Evolutionary conservation across 2,113 vertebrate genomes (phyloP).

Genomic region (Solea solea): DNA sequence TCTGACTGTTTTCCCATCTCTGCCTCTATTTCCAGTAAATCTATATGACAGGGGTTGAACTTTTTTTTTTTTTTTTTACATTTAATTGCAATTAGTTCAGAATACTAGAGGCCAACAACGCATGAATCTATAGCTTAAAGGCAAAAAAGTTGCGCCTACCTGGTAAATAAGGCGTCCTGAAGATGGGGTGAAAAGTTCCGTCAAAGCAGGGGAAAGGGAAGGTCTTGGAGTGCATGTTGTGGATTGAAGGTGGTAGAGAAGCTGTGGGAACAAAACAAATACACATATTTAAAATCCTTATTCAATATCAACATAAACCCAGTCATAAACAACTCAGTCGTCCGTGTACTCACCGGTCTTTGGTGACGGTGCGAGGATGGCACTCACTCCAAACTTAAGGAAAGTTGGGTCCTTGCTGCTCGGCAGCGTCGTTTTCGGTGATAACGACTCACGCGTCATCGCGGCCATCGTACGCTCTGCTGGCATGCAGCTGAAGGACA

Average conservation of each 20-base stretch:
- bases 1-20: conserved; percentile 51
- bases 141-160: conserved; percentile 79
- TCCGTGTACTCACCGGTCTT: conserved; percentile 84
- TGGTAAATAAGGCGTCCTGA: conserved; percentile 94
- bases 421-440: conserved; percentile 79
- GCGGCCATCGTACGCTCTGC: conserved; percentile 27
- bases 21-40: conserved; percentile 17
- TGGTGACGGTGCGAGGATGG: conserved; percentile 92
- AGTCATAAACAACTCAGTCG: too few relatives aligned
- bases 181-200: conserved; percentile 92
- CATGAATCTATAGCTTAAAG: not conserved
- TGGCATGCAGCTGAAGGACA: conserved; percentile 70
- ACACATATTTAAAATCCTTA: too few relatives aligned
- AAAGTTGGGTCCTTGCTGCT: conserved; percentile 85
- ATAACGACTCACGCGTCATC: conserved; percentile 79
- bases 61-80: conserved; percentile 40
- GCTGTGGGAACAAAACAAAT: conserved; percentile 71
- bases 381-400: conserved; percentile 96
- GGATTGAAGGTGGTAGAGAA: conserved; percentile 79
- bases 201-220: conserved; percentile 93
- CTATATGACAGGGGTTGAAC: conserved; percentile 32
- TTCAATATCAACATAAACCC: too few relatives aligned
- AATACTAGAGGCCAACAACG: conserved; percentile 3
- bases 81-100: conserved; percentile 54
- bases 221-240: conserved; percentile 87